phyloP scores from a whole-genome alignment of 2,888 invertebrate species.

The Cheilosia soror region DNA sequence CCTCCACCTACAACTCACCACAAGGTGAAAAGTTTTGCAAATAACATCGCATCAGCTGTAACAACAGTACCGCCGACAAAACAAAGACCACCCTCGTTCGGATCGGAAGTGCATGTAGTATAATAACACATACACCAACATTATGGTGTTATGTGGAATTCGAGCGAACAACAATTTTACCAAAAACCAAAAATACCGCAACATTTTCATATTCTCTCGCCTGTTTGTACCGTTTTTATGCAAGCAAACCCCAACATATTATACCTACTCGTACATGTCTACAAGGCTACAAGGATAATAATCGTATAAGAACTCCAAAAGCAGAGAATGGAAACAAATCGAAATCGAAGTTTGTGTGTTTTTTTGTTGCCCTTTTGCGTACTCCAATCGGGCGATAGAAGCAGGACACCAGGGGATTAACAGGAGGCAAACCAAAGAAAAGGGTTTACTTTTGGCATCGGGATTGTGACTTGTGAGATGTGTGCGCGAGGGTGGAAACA shows the following conservation, averaged over 20 bases:
- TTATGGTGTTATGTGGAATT: conserved; percentile 35
- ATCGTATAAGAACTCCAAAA: conserved; percentile 38
- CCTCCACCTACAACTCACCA: neutral
- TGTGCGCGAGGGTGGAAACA: conserved; percentile 19
- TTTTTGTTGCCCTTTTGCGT: too few relatives aligned
- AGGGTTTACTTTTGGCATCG: conserved; percentile 30
- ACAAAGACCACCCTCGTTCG: conserved; percentile 4
- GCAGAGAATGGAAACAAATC: conserved; percentile 54
- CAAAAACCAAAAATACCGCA: conserved; percentile 54
- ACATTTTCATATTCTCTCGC: conserved; percentile 64
- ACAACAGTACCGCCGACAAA: neutral
- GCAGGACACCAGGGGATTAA: neutral
- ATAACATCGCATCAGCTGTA: conserved; percentile 9
- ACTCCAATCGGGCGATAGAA: too few relatives aligned
- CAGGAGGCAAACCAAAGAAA: conserved; percentile 19
- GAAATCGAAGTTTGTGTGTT: conserved; percentile 26
- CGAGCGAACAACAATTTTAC: conserved; percentile 3
- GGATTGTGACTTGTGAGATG: neutral
- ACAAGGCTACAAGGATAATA: conserved; percentile 38
- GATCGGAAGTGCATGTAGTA: conserved; percentile 19
- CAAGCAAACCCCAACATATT: neutral
- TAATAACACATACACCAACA: conserved; percentile 26
- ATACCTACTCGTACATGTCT: neutral
- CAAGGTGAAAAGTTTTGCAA: conserved; percentile 34
- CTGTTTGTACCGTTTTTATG: conserved; percentile 32